Evolutionary conservation across 2,888 invertebrate genomes (phyloP).

Genomic region (Pristionchus fissidentatus): DNA sequence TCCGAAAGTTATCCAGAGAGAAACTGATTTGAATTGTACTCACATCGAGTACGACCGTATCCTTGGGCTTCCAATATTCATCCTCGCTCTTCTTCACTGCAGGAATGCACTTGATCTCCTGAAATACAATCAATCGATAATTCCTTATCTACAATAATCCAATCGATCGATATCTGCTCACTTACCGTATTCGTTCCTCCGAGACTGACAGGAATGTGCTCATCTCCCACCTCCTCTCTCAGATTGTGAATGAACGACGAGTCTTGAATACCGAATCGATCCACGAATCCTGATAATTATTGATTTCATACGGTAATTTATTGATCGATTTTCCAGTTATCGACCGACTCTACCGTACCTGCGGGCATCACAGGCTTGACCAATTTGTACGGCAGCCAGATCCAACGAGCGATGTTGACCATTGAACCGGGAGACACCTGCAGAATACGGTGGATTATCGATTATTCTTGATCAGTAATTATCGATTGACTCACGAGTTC

Average conservation of each 20-base stretch:
- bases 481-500: constrained; percentile 65
- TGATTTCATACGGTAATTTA: neutral
- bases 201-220: constrained; percentile 70
- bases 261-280: constrained; percentile 72
- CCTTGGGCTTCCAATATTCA: constrained; percentile 68
- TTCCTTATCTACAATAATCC: neutral
- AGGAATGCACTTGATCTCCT: constrained; percentile 69
- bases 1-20: neutral
- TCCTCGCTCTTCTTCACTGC: constrained; percentile 63
- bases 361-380: constrained; percentile 73
- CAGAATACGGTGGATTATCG: neutral
- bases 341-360: constrained; percentile 48
- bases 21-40: neutral
- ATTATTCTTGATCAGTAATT: neutral
- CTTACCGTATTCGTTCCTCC: constrained; percentile 71
- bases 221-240: constrained; percentile 64
- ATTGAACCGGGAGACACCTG: constrained; percentile 70
- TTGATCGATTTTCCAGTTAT: neutral
- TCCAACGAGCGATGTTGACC: constrained; percentile 75
- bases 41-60: constrained; percentile 59
- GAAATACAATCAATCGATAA: constrained; percentile 34
- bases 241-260: constrained; percentile 68
- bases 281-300: constrained; percentile 71
- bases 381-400: constrained; percentile 73
- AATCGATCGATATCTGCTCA: neutral